Evolutionary conservation across 2,797 vertebrate genomes (phyloP).

Genomic region (Pterois miles): DNA sequence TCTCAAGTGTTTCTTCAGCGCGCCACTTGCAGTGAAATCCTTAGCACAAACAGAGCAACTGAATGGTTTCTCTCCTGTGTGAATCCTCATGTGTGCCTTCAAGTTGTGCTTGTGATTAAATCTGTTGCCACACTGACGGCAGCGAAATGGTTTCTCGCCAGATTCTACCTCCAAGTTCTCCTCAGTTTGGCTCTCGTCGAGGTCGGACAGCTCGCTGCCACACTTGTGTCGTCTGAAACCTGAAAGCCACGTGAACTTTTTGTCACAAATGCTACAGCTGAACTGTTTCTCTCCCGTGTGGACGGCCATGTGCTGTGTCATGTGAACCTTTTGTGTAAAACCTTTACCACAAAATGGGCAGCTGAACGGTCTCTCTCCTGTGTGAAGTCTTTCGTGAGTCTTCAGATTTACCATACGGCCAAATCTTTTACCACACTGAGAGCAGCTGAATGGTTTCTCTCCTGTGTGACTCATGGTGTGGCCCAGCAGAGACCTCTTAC

Average conservation of each 20-base stretch:
- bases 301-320: conserved; percentile 27
- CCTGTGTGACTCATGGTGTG: neutral
- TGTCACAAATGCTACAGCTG: conserved; percentile 14
- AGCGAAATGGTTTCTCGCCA: neutral
- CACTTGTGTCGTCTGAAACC: conserved; percentile 35
- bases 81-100: conserved; percentile 32
- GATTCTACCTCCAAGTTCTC: neutral
- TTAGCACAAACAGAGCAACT: neutral
- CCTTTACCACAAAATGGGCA: conserved; percentile 17
- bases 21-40: neutral
- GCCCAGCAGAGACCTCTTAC: conserved; percentile 10
- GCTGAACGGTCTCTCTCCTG: conserved; percentile 5
- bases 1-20: conserved; percentile 7
- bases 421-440: conserved; percentile 29
- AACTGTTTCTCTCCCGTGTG: conserved; percentile 39
- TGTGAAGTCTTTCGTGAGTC: conserved; percentile 26
- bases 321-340: conserved; percentile 23
- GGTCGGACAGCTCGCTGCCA: neutral
- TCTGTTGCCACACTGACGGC: conserved; percentile 29
- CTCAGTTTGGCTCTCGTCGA: neutral
- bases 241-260: conserved; percentile 6
- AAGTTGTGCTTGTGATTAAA: conserved; percentile 38
- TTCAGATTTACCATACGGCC: conserved; percentile 7
- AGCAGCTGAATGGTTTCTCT: conserved; percentile 29
- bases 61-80: conserved; percentile 28